Evolutionary conservation across 2,113 vertebrate species (phyloP).

Genomic region (Sinocyclocheilus rhinocerous): DNA sequence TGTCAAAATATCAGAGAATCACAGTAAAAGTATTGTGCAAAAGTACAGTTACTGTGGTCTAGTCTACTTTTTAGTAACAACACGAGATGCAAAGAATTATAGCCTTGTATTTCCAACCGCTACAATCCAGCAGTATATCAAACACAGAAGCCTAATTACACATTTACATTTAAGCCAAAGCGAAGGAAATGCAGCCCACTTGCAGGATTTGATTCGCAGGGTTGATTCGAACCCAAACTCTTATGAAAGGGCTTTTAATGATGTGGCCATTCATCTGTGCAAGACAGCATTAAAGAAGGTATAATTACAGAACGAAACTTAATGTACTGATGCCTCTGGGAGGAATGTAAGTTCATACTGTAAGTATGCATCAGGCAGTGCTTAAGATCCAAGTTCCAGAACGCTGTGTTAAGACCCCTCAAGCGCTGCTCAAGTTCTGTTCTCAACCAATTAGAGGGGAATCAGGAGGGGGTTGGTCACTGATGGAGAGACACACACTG

Average conservation of each 20-base stretch:
- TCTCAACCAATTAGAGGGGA: slow-evolving; percentile 41
- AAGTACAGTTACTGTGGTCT: background rate
- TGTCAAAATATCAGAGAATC: background rate
- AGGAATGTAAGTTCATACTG: background rate
- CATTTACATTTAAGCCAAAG: slow-evolving; percentile 6
- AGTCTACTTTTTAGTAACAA: background rate
- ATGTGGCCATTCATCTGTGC: slow-evolving; percentile 1
- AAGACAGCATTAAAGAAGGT: background rate
- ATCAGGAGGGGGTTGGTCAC: slow-evolving; percentile 21
- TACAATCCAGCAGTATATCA: background rate
- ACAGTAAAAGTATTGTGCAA: background rate
- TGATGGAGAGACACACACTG: slow-evolving; percentile 38
- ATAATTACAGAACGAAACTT: slow-evolving; percentile 3
- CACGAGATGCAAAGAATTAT: background rate
- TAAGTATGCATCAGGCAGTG: background rate
- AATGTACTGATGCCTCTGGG: background rate
- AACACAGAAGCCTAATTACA: slow-evolving; percentile 19
- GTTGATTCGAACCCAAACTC: background rate
- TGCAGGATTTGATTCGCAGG: background rate
- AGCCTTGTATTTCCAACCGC: background rate
- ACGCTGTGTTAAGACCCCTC: slow-evolving; percentile 26
- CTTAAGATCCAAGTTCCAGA: background rate
- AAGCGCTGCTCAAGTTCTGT: slow-evolving; percentile 3
- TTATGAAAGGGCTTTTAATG: slow-evolving; percentile 13
- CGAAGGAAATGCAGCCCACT: slow-evolving; percentile 11